phyloP scores from a whole-genome alignment of 2,797 vertebrate species.

The Coccyzus lansbergi region DNA sequence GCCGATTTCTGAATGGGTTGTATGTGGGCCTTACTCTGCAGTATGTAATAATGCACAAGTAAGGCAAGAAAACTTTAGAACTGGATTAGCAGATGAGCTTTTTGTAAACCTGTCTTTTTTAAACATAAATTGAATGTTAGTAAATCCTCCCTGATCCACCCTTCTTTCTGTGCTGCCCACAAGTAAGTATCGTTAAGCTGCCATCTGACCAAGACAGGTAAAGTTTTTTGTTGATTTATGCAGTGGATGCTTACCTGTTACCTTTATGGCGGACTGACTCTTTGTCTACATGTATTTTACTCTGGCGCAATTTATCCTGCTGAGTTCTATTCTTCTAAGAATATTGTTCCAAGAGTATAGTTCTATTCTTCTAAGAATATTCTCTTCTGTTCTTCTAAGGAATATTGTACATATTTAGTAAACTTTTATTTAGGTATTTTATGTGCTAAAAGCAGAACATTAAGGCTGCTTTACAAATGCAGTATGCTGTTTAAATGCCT shows the following conservation, averaged over 20 bases:
- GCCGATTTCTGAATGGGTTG: neutral
- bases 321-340: too few relatives aligned
- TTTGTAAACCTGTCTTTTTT: neutral
- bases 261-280: neutral
- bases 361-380: too few relatives aligned
- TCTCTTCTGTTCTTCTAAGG: neutral
- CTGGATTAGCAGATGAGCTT: neutral
- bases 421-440: neutral
- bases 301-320: neutral
- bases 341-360: too few relatives aligned
- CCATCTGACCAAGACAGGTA: neutral
- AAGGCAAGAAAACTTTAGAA: neutral
- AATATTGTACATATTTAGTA: neutral
- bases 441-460: neutral
- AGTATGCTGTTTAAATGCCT: neutral
- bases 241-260: neutral
- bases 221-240: neutral
- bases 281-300: neutral
- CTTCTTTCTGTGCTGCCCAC: neutral
- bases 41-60: neutral
- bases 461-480: neutral
- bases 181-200: neutral
- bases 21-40: neutral
- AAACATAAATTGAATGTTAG: neutral
- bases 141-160: neutral